phyloP scores from a whole-genome alignment of 92 coral and sea anemone genomes.

The Actinostola sp. region DNA sequence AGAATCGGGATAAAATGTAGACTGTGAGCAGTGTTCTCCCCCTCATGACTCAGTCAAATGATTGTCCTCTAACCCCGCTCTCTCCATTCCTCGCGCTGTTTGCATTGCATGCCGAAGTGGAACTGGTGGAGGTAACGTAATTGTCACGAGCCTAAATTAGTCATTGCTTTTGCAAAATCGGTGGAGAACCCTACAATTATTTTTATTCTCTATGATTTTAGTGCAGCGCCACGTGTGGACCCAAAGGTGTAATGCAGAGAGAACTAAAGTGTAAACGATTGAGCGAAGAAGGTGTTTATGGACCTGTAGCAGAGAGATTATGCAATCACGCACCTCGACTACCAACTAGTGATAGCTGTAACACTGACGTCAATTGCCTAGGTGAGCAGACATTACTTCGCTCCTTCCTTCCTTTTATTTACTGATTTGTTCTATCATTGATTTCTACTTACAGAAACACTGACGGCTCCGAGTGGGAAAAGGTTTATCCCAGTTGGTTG shows the following conservation, averaged over 20 bases:
- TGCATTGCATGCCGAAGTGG: no score
- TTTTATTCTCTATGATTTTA: conserved; percentile 2
- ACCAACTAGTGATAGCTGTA: conserved; percentile 63
- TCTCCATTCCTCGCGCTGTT: no score
- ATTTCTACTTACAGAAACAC: background rate
- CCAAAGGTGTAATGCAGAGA: conserved; percentile 65
- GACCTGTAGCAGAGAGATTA: conserved; percentile 45
- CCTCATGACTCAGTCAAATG: no score
- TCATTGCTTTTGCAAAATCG: no score
- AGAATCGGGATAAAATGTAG: no score
- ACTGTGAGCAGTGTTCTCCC: no score
- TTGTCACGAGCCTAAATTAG: no score
- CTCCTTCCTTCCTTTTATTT: background rate
- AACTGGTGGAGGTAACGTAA: no score
- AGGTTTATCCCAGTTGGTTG: conserved; percentile 62
- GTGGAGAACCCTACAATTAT: no score
- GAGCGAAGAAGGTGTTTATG: conserved; percentile 58
- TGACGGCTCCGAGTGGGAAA: conserved; percentile 50
- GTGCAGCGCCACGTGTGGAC: conserved; percentile 81
- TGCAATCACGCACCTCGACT: conserved; percentile 68
- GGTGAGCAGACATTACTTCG: conserved; percentile 35
- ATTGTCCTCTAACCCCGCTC: no score
- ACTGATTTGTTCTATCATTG: background rate
- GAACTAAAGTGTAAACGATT: conserved; percentile 61
- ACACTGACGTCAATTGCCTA: conserved; percentile 60